Percentiles rank a stretch among this genome's conserved stretches.
These are phyloP conservation scores for Metopia argyrocephala DNA, from an alignment of 2,888 invertebrate species.

Conservation along the genomic window DNA sequence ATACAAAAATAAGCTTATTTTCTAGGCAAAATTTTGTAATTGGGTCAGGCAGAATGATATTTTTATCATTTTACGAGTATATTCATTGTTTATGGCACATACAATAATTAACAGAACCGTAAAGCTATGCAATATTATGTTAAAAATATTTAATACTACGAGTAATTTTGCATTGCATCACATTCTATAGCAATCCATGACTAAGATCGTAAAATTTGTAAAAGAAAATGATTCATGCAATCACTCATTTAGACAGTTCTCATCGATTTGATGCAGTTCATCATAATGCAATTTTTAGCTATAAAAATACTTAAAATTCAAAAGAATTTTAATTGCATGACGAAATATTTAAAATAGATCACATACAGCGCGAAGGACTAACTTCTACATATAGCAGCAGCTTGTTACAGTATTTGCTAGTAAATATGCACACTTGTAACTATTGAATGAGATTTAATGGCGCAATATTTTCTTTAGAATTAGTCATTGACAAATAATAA, in stretches of 20 bases:
- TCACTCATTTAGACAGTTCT: neutral
- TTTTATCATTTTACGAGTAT: neutral
- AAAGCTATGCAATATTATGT: neutral
- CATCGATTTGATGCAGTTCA: constrained; percentile 13
- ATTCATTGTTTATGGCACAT: too few relatives aligned
- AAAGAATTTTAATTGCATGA: neutral
- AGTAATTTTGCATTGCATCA: neutral
- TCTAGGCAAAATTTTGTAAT: constrained; percentile 42
- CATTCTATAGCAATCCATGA: neutral
- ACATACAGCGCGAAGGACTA: too few relatives aligned
- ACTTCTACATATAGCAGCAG: too few relatives aligned
- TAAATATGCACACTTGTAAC: too few relatives aligned
- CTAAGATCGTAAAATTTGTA: neutral
- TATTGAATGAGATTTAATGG: too few relatives aligned
- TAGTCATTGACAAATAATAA: too few relatives aligned
- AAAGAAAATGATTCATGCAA: neutral
- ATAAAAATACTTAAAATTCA: neutral
- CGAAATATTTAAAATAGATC: neutral
- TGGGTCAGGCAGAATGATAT: constrained; percentile 12
- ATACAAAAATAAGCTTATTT: neutral
- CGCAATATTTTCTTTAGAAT: too few relatives aligned
- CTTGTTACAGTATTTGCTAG: too few relatives aligned
- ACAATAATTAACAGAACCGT: neutral
- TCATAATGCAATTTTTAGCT: constrained; percentile 18
- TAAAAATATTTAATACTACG: neutral